Evolutionary conservation across 2,113 vertebrate genomes (phyloP), one percentile per base, ranked within the genome.

Genomic region (Python bivittatus): DNA sequence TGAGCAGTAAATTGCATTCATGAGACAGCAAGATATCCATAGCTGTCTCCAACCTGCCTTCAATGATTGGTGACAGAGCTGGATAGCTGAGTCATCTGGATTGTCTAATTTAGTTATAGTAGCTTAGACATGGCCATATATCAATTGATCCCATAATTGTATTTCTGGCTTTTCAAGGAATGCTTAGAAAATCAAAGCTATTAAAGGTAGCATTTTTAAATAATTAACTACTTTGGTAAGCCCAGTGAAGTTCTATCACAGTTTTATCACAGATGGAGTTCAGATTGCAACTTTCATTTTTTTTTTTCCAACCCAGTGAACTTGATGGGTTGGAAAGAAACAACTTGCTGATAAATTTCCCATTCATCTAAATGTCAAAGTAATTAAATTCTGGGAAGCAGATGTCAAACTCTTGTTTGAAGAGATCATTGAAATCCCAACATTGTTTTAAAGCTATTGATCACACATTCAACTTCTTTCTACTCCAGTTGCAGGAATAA

Each of bases 51-150:
- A 91, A 91, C 91, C 53, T 96, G 88, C 95, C 96, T 97, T 95
- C 68, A 84, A 94, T 97, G 97, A 96, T 97, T 97, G 96, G 96
- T 98, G 98, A 98, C 96, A 97, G 96, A 94, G 92, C 93, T 86
- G 96, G 93, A 94, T 93, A 97, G 98, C 97, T 96, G 97, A 97
- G 97, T 98, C 98, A 97, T 97, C 97, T 96, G 93, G 94, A 97
- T 96, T 15, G 23, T 93, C 96, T 96, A 95, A 97, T 96, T 97
- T 96, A 97, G 94, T 97, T 96, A 96, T 94, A 95, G 95, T 96
- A 94, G 93, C 92, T 94, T 88, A 88, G 96, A 97, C 96, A 97
- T 96, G 92, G 94, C 93, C 91, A 96, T 97, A 95, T 97, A 97
- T 98, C 98, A 97, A 90, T 96, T 95, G 94, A 96, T 98, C 95